These are phyloP conservation scores for Dromas ardeola DNA, from an alignment of 2,113 vertebrate species.

Conservation along the genomic window DNA sequence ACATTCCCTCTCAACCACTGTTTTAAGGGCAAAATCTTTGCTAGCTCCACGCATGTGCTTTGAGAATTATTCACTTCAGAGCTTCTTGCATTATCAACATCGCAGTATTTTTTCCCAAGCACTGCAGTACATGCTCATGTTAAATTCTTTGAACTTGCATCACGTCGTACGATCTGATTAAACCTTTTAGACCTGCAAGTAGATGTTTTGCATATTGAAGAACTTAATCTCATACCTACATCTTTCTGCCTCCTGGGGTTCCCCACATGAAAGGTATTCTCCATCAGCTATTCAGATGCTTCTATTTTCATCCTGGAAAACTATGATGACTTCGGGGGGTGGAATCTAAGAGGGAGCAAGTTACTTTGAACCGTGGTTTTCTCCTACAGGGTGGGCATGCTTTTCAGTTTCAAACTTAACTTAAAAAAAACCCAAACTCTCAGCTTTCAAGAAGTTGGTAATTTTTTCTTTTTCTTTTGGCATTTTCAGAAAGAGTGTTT, in stretches of 20 bases:
- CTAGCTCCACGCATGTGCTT: background rate
- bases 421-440: background rate
- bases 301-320: background rate
- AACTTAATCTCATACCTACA: background rate
- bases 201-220: conserved; percentile 5
- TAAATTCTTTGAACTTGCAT: conserved; percentile 7
- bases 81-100: background rate
- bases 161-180: background rate
- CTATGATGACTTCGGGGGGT: background rate
- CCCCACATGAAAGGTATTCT: background rate
- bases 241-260: background rate
- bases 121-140: background rate
- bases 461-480: background rate
- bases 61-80: conserved; percentile 13
- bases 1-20: conserved; percentile 10
- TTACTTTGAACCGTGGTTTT: background rate
- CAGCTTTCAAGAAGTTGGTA: background rate
- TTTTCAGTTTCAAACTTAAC: background rate
- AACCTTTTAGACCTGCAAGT: background rate
- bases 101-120: background rate
- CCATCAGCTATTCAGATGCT: background rate
- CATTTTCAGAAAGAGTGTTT: background rate
- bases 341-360: background rate
- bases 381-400: background rate
- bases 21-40: background rate